Evolutionary conservation across 2,113 vertebrate species (phyloP).

Genomic region (Burhinus oedicnemus): DNA sequence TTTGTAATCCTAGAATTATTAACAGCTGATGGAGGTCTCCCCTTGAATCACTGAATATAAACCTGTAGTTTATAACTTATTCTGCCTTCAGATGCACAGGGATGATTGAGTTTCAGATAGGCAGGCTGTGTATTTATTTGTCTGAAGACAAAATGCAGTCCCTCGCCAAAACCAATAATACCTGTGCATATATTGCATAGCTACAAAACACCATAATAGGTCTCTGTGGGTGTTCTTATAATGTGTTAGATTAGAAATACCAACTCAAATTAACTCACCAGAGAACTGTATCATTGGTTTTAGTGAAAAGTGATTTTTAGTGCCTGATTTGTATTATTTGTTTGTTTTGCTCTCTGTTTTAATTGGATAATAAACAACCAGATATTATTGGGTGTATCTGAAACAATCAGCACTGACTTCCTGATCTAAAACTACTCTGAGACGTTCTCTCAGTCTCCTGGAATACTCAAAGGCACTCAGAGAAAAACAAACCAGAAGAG

Average conservation of each 20-base stretch:
- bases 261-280: not conserved
- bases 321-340: not conserved
- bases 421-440: not conserved
- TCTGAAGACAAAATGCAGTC: not conserved
- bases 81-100: not conserved
- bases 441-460: not conserved
- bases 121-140: not conserved
- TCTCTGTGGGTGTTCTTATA: not conserved
- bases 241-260: not conserved
- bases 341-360: not conserved
- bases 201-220: not conserved
- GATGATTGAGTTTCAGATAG: not conserved
- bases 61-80: not conserved
- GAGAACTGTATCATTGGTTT: not conserved
- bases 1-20: not conserved
- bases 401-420: not conserved
- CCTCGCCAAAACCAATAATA: not conserved
- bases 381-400: not conserved
- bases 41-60: not conserved
- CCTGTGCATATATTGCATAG: not conserved
- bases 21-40: not conserved
- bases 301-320: not conserved
- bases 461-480: not conserved
- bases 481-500: not conserved
- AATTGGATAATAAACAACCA: not conserved